Conservation (phyloP, 2,113 vertebrate species). For the Hemiscyllium ocellatum region DNA sequence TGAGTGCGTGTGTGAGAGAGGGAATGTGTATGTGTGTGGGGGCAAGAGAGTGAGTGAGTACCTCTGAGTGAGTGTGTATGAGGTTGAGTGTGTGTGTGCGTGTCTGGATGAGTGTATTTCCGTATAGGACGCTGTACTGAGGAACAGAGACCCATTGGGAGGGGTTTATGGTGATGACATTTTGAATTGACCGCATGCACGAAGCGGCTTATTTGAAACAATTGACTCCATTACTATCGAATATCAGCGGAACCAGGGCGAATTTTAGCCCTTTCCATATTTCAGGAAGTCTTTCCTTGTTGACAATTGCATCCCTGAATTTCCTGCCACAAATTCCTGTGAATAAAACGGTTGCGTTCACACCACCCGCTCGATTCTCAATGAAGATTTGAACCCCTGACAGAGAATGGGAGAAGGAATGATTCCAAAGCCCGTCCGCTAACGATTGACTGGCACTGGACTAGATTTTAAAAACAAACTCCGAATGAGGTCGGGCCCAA, state of each 20-base stretch:
- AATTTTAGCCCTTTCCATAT: background rate
- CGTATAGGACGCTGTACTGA: background rate
- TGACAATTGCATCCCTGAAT: background rate
- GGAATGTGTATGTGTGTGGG: background rate
- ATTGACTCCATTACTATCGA: background rate
- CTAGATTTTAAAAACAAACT: background rate
- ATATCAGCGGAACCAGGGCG: background rate
- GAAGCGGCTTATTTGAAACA: background rate
- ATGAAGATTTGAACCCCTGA: background rate
- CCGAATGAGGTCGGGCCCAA: background rate
- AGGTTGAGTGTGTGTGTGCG: background rate
- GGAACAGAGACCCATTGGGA: background rate
- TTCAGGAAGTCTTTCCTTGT: background rate
- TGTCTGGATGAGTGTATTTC: background rate
- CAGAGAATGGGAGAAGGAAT: background rate
- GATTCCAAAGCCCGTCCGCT: background rate
- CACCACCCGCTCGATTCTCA: background rate
- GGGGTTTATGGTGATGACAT: background rate
- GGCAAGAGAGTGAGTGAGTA: background rate
- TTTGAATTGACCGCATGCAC: background rate
- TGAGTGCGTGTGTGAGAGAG: no score
- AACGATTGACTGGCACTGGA: background rate
- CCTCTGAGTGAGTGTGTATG: background rate
- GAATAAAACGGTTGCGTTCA: background rate
- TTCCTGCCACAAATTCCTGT: background rate